Percentiles rank a stretch among this genome's conserved stretches.
These are phyloP conservation scores for Ophion ventricosus DNA, from an alignment of 2,888 invertebrate genomes.

Conservation along the genomic window DNA sequence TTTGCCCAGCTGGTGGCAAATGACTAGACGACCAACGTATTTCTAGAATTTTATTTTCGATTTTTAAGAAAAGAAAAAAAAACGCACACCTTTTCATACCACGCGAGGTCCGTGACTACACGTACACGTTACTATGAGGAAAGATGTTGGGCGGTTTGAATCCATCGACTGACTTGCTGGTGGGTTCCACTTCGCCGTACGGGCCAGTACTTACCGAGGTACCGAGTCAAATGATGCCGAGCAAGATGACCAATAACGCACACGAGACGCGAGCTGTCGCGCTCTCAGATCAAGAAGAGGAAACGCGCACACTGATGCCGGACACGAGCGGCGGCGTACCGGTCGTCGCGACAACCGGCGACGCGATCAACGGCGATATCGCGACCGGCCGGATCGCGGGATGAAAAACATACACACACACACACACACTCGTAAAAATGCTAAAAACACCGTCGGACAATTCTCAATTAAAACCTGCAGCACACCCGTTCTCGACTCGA, in stretches of 20 bases:
- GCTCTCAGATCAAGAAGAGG: conserved; percentile 81
- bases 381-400: conserved; percentile 74
- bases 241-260: conserved; percentile 72
- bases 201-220: conserved; percentile 83
- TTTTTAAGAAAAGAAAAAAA: too few species aligned
- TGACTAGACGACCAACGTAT: too few species aligned
- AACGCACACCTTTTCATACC: too few species aligned
- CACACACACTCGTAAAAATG: neutral
- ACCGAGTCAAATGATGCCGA: conserved; percentile 80
- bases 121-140: conserved; percentile 81
- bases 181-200: conserved; percentile 84
- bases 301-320: conserved; percentile 81
- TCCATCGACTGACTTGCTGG: conserved; percentile 83
- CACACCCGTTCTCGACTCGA: conserved; percentile 16
- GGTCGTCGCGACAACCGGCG: conserved; percentile 65
- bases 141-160: conserved; percentile 84
- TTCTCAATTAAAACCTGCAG: neutral
- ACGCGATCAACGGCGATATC: conserved; percentile 72
- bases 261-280: conserved; percentile 75
- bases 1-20: too few species aligned
- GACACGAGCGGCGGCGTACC: conserved; percentile 71
- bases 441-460: neutral
- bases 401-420: conserved; percentile 68
- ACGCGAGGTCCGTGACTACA: too few species aligned
- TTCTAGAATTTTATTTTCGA: too few species aligned